A percentile compares a stretch with the other conserved stretches of the same genome.
Conservation (phyloP, 2,113 vertebrate species). For the Odobenus rosmarus region DNA sequence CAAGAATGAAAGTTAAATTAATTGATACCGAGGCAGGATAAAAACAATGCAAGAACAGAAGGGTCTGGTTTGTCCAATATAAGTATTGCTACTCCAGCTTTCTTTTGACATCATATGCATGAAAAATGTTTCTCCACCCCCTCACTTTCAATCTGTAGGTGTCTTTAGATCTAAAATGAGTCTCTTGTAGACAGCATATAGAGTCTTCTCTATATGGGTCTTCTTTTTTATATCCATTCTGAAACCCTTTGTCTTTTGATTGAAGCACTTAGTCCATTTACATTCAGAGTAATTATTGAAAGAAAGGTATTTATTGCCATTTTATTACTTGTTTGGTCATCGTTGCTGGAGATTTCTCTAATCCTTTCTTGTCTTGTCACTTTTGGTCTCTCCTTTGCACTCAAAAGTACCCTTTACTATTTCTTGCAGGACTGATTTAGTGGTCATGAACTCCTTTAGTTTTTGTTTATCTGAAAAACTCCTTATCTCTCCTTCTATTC, state of each 20-base stretch:
- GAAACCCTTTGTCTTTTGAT: background rate
- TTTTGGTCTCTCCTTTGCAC: background rate
- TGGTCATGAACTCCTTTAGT: background rate
- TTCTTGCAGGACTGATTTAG: background rate
- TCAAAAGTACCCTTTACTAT: background rate
- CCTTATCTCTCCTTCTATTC: background rate
- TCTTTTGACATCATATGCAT: background rate
- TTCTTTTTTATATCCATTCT: background rate
- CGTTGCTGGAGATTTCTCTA: background rate
- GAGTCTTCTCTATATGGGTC: background rate
- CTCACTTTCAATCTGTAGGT: background rate
- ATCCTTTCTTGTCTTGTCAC: background rate
- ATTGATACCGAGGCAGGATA: background rate
- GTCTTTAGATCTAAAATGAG: background rate
- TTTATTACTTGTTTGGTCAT: background rate
- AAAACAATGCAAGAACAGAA: background rate
- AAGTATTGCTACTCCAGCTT: background rate
- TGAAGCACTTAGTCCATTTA: background rate
- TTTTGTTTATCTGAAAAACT: background rate
- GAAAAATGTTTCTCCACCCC: background rate
- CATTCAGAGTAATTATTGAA: background rate
- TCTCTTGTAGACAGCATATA: background rate
- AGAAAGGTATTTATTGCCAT: background rate
- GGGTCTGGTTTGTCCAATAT: background rate
- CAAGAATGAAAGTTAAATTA: background rate